Evolutionary conservation across 2,113 vertebrate species (phyloP).

Genomic region (Dipodomys merriami): DNA sequence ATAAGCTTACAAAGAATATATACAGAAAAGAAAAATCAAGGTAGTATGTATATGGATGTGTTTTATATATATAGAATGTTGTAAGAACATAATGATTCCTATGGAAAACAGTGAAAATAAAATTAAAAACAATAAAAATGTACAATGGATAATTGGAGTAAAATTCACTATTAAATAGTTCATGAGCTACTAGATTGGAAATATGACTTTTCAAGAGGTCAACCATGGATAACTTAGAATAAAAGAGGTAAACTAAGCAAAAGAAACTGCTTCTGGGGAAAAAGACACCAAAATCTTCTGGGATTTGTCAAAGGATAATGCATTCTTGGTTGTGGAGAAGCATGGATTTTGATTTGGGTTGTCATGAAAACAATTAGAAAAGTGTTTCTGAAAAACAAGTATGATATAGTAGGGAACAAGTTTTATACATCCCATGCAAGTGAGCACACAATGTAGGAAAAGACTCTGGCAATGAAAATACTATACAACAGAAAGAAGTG

Average conservation of each 20-base stretch:
- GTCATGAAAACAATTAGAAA: background rate
- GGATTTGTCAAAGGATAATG: background rate
- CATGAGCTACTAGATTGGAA: background rate
- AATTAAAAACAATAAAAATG: background rate
- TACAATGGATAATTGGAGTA: background rate
- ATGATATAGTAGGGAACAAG: background rate
- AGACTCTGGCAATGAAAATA: background rate
- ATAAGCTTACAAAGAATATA: background rate
- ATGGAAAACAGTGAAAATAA: conserved; percentile 10
- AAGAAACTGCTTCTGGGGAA: background rate
- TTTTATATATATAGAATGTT: background rate
- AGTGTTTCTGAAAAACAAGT: background rate
- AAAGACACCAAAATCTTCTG: background rate
- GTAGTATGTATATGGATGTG: background rate
- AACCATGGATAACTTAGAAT: background rate
- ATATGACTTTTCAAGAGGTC: background rate
- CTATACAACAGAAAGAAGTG: background rate
- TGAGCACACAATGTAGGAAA: background rate
- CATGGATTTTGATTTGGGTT: background rate
- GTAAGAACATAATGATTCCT: background rate
- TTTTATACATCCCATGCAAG: background rate
- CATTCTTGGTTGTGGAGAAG: background rate
- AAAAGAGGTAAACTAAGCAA: background rate
- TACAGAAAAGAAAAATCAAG: background rate
- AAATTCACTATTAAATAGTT: background rate